These are phyloP conservation scores for Apamea epomidion DNA, from an alignment of 2,888 invertebrate genomes.

Conservation along the genomic window DNA sequence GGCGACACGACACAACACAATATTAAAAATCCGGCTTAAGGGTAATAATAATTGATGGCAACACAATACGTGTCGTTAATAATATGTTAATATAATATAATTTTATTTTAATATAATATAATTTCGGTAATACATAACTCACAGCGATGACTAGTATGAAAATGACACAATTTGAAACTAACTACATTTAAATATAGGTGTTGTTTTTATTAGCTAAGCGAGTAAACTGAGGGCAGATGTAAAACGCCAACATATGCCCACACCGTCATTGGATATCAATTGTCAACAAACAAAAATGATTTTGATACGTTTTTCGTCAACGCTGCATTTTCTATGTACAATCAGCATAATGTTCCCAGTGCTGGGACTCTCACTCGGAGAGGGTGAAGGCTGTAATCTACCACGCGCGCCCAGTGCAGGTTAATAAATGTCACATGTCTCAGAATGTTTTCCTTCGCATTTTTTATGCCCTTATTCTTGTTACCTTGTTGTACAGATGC, in stretches of 20 bases:
- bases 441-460: not conserved
- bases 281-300: not conserved
- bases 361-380: not conserved
- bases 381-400: not conserved
- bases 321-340: not conserved
- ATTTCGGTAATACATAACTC: conserved; percentile 28
- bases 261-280: not conserved
- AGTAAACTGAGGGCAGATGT: not conserved
- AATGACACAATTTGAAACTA: conserved; percentile 45
- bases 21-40: not conserved
- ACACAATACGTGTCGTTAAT: not conserved
- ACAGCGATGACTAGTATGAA: conserved; percentile 59
- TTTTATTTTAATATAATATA: not conserved
- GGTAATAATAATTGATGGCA: not conserved
- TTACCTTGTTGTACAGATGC: not conserved
- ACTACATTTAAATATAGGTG: conserved; percentile 41
- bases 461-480: not conserved
- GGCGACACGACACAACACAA: not conserved
- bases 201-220: conserved; percentile 20
- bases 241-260: not conserved
- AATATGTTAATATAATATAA: not conserved
- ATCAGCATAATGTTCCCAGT: not conserved
- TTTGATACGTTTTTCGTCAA: not conserved
- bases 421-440: not conserved
- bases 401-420: not conserved